These are phyloP conservation scores for Oryzias javanicus DNA, from an alignment of 2,113 vertebrate genomes.

Conservation along the genomic window DNA sequence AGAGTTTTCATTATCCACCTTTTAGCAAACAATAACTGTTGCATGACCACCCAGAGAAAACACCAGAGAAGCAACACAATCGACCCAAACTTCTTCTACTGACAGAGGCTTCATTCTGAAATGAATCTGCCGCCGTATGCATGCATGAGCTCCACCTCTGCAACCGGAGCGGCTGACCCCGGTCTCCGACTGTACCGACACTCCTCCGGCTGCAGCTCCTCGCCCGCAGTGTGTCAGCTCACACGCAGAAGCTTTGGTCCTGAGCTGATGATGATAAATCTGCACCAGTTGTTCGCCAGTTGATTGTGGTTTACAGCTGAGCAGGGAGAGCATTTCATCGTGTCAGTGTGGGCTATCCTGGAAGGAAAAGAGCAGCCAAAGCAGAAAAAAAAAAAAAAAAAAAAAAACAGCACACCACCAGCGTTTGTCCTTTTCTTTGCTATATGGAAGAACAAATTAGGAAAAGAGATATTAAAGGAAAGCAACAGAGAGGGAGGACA, in stretches of 20 bases:
- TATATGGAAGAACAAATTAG: slow-evolving; percentile 59
- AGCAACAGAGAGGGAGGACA: slow-evolving; percentile 29
- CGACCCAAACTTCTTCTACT: slow-evolving; percentile 35
- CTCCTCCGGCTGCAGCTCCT: slow-evolving; percentile 34
- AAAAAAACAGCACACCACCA: neutral
- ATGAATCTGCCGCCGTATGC: slow-evolving; percentile 22
- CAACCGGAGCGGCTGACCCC: slow-evolving; percentile 45
- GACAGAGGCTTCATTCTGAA: slow-evolving; percentile 27
- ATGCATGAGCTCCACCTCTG: slow-evolving; percentile 19
- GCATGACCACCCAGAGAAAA: slow-evolving; percentile 19
- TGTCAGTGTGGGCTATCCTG: slow-evolving; percentile 55
- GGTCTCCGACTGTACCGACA: slow-evolving; percentile 49
- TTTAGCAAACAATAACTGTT: slow-evolving; percentile 40
- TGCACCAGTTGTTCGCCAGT: slow-evolving; percentile 64
- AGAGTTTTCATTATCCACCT: slow-evolving; percentile 42
- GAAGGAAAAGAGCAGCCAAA: slow-evolving; percentile 68
- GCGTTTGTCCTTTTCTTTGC: slow-evolving; percentile 47
- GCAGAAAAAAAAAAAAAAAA: slow-evolving; percentile 36
- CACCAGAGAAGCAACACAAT: slow-evolving; percentile 16
- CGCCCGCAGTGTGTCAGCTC: slow-evolving; percentile 48
- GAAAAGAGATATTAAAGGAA: slow-evolving; percentile 9
- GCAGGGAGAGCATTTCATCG: slow-evolving; percentile 56
- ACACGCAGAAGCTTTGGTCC: slow-evolving; percentile 43
- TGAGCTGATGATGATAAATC: slow-evolving; percentile 70
- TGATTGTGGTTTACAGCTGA: slow-evolving; percentile 70